Evolutionary conservation across 2,797 vertebrate species (phyloP), one percentile per base, ranked within the genome.

Genomic region (Euphonia xanthogaster): DNA sequence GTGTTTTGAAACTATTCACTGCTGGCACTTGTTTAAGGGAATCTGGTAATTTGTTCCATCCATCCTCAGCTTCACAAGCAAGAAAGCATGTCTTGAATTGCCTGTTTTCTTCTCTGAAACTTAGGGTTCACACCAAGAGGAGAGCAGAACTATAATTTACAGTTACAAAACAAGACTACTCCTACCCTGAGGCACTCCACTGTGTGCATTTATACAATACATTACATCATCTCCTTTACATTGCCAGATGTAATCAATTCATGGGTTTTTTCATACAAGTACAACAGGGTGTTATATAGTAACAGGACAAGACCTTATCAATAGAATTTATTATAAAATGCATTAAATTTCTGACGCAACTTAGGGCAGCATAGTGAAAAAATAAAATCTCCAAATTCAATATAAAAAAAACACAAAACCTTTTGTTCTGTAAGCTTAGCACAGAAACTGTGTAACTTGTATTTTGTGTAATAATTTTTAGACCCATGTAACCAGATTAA

Each of bases 11-110:
- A 96, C 80, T 87, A 88, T 97, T 96, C 82, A 88, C 62, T 93
- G 78, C 71, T 95, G 86, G 90, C 71, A 82, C 73, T 95, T 96
- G 61, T 97, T 97, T 95, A 96, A 96, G 91, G 81, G 91, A 97
- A 91, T 96, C 73, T 95, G 83, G 80, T 96, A 96, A 95, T 97
- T 94, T 96, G 84, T 80, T 94, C 86, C 92, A 96, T 94, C 51
- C 66, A 87, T 78, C 48, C 70, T 95, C 71, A 91, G 90, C 58
- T 80, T 48, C 82, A 61, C 62, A 93, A 86, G 94, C 66, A 91
- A 93, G 95, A 94, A 96, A 78, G 48, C 86, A 84, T 78, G 93
- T 81, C 79, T 92, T 65, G 81, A 70, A 96, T 68, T 6, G 72
- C 47, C 86, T 97, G 72, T 82, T 88, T 96, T 97, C 82, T 94